Evolutionary conservation across 2,888 invertebrate genomes (phyloP).

Genomic region (Trissonchulus sp.): DNA sequence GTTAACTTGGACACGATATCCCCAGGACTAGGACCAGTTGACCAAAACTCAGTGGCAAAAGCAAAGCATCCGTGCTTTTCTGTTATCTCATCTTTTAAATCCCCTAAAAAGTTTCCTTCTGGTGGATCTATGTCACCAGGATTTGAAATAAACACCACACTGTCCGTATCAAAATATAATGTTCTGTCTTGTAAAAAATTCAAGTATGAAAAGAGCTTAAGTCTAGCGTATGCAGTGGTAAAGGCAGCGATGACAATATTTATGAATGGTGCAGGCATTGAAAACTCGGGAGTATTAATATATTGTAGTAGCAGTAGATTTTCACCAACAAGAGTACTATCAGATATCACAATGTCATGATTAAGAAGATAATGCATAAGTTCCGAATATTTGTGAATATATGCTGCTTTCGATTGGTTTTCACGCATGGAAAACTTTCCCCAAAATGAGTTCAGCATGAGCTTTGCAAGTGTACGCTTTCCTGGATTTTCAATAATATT

Average conservation of each 20-base stretch:
- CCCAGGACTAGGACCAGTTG: neutral
- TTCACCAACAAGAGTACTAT: neutral
- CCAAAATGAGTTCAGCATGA: neutral
- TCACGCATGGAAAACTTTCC: neutral
- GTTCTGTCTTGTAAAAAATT: conserved; percentile 44
- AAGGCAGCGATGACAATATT: conserved; percentile 51
- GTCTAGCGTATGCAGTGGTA: conserved; percentile 48
- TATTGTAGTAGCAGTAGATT: neutral
- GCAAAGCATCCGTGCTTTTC: neutral
- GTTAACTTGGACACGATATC: neutral
- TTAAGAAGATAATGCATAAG: neutral
- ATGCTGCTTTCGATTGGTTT: neutral
- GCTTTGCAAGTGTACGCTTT: neutral
- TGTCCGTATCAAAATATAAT: conserved; percentile 51
- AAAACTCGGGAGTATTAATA: neutral
- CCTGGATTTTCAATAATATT: conserved; percentile 10
- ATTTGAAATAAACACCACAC: neutral
- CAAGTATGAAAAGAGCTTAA: conserved; percentile 48
- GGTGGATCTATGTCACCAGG: neutral
- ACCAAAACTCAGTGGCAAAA: conserved; percentile 4
- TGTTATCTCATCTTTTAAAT: conserved; percentile 6
- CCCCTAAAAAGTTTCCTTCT: neutral
- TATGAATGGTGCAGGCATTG: neutral
- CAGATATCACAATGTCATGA: neutral
- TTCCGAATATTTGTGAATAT: neutral